Evolutionary conservation across 2,888 invertebrate genomes (phyloP).

Genomic region (Pyrochroa serraticornis): DNA sequence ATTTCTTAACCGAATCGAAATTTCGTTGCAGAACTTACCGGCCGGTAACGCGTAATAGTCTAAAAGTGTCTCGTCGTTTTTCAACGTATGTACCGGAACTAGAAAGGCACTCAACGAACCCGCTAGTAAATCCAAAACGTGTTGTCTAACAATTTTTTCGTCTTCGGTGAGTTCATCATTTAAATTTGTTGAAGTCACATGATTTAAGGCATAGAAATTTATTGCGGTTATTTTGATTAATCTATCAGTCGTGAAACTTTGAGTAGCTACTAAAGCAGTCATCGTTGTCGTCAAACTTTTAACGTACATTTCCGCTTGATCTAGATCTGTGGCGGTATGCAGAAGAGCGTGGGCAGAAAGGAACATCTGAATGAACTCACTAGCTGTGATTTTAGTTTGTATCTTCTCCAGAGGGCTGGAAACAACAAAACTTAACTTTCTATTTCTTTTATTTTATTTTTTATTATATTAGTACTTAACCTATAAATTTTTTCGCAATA

Average conservation of each 20-base stretch:
- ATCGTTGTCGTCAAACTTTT: slow-evolving; percentile 72
- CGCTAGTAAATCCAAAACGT: slow-evolving; percentile 68
- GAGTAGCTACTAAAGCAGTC: slow-evolving; percentile 77
- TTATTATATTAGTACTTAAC: not conserved
- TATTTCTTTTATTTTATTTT: not conserved
- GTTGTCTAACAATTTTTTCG: slow-evolving; percentile 65
- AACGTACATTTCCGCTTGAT: slow-evolving; percentile 67
- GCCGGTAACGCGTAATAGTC: slow-evolving; percentile 74
- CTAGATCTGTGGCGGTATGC: slow-evolving; percentile 62
- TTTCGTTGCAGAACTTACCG: slow-evolving; percentile 56
- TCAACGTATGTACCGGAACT: slow-evolving; percentile 73
- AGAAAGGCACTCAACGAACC: slow-evolving; percentile 71
- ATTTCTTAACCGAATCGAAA: not conserved
- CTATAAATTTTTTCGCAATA: too few relatives aligned
- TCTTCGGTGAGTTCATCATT: slow-evolving; percentile 61
- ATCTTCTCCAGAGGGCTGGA: slow-evolving; percentile 57
- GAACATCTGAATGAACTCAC: slow-evolving; percentile 65
- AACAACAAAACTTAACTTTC: not conserved
- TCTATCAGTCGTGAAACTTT: slow-evolving; percentile 76
- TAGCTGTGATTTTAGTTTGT: slow-evolving; percentile 66
- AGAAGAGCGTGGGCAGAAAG: slow-evolving; percentile 68
- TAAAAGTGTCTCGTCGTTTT: slow-evolving; percentile 65
- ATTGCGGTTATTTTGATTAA: slow-evolving; percentile 79
- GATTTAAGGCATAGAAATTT: slow-evolving; percentile 74
- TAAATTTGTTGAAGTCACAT: slow-evolving; percentile 61